Percentiles rank a stretch among this genome's conserved stretches.
Evolutionary conservation across 2,888 invertebrate genomes (phyloP).

Genomic region (Crocallis elinguaria): DNA sequence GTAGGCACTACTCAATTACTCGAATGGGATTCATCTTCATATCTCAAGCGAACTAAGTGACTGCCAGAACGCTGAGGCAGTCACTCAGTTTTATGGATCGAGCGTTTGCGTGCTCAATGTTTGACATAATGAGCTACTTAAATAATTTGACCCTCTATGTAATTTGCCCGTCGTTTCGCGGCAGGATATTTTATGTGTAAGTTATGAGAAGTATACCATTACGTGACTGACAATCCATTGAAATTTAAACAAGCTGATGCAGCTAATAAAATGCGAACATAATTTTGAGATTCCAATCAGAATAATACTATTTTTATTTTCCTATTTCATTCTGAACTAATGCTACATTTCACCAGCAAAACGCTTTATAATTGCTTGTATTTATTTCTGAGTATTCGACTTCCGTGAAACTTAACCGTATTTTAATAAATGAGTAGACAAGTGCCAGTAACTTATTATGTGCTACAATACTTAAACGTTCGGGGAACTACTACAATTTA

Average conservation of each 20-base stretch:
- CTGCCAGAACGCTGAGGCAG: conserved; percentile 43
- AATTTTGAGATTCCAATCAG: too few relatives aligned
- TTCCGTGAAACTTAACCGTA: not conserved
- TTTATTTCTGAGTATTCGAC: too few relatives aligned
- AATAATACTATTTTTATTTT: too few relatives aligned
- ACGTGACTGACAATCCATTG: not conserved
- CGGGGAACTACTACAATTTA: not conserved
- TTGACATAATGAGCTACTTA: conserved; percentile 60
- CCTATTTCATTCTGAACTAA: too few relatives aligned
- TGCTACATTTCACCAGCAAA: too few relatives aligned
- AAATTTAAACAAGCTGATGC: too few relatives aligned
- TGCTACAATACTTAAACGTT: too few relatives aligned
- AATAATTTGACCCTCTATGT: conserved; percentile 35
- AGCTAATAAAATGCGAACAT: too few relatives aligned
- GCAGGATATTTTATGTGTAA: conserved; percentile 2
- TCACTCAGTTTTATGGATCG: conserved; percentile 73
- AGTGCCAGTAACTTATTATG: too few relatives aligned
- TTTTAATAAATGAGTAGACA: too few relatives aligned
- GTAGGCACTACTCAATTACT: conserved; percentile 58
- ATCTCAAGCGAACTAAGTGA: conserved; percentile 47
- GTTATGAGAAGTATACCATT: not conserved
- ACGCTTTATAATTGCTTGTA: too few relatives aligned
- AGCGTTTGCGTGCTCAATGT: conserved; percentile 68
- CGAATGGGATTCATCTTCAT: conserved; percentile 66
- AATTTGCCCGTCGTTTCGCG: conserved; percentile 1